A percentile compares a stretch with the other conserved stretches of the same genome.
phyloP scores from a whole-genome alignment of 2,113 vertebrate species.

The Embiotoca jacksoni region DNA sequence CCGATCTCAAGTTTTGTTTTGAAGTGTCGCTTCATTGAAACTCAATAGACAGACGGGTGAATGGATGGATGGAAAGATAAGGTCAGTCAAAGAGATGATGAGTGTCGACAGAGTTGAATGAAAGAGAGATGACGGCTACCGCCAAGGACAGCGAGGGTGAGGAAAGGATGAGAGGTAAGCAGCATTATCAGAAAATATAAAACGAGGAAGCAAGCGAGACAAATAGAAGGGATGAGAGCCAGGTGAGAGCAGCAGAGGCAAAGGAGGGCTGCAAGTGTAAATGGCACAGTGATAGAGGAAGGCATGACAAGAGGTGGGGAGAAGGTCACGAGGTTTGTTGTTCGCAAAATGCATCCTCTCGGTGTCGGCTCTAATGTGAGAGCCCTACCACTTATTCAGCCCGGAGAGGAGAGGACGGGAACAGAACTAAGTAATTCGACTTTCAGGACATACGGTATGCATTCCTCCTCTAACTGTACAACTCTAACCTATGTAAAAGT shows the following conservation, averaged over 20 bases:
- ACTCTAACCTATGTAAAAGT: conserved; percentile 12
- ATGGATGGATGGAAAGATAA: neutral
- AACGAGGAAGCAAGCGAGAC: conserved; percentile 37
- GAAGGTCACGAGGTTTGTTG: conserved; percentile 67
- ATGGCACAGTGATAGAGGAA: conserved; percentile 23
- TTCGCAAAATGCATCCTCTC: conserved; percentile 58
- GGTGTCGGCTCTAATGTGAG: conserved; percentile 47
- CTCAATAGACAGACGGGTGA: neutral
- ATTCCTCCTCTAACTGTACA: conserved; percentile 23
- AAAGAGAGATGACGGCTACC: conserved; percentile 21
- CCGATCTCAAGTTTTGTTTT: no score
- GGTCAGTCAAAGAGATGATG: conserved; percentile 2
- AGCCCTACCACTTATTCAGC: conserved; percentile 53
- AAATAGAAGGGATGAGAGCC: conserved; percentile 15
- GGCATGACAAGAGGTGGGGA: conserved; percentile 49
- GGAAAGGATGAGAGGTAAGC: conserved; percentile 16
- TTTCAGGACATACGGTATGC: conserved; percentile 38
- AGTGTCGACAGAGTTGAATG: conserved; percentile 11
- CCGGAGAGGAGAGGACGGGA: conserved; percentile 24
- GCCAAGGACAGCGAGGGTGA: conserved; percentile 19
- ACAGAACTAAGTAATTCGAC: conserved; percentile 29
- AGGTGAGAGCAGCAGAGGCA: conserved; percentile 23
- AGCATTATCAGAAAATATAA: conserved; percentile 38
- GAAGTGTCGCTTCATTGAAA: no score
- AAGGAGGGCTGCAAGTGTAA: conserved; percentile 42